Percentiles rank a stretch among this genome's conserved stretches.
These are phyloP conservation scores for Malthinus seriepunctatus DNA, from an alignment of 2,888 invertebrate genomes.

Conservation along the genomic window DNA sequence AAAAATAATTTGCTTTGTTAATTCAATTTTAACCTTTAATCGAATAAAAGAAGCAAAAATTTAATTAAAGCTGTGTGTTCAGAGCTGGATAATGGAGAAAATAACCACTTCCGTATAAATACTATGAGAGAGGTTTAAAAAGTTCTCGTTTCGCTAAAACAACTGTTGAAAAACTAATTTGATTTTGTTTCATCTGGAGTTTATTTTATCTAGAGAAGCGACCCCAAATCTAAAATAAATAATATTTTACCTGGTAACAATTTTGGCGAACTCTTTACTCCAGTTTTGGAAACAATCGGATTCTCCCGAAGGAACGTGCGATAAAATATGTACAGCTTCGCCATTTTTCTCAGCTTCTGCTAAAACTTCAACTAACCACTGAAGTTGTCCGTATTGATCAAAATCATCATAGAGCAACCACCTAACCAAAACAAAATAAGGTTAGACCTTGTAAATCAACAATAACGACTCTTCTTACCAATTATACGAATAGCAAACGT, in stretches of 20 bases:
- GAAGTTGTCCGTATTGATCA: slow-evolving; percentile 74
- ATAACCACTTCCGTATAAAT: too few species aligned
- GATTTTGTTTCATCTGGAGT: too few species aligned
- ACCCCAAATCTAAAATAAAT: too few species aligned
- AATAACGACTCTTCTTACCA: slow-evolving; percentile 52
- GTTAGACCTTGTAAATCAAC: background rate
- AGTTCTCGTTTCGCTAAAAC: too few species aligned
- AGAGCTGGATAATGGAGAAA: too few species aligned
- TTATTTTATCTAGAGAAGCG: too few species aligned
- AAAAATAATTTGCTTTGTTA: background rate
- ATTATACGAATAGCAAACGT: slow-evolving; percentile 74
- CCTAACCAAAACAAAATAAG: slow-evolving; percentile 56
- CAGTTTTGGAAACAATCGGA: slow-evolving; percentile 71
- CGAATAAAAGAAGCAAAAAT: too few species aligned
- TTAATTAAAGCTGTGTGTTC: too few species aligned
- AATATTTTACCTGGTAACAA: slow-evolving; percentile 72
- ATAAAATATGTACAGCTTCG: slow-evolving; percentile 79
- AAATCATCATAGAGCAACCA: slow-evolving; percentile 57
- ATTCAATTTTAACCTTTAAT: too few species aligned
- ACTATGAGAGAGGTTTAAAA: too few species aligned
- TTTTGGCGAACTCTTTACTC: slow-evolving; percentile 67
- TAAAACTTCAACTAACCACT: slow-evolving; percentile 78
- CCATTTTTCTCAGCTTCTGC: slow-evolving; percentile 70
- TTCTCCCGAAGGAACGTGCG: slow-evolving; percentile 78
- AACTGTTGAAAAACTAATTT: too few species aligned